These are phyloP conservation scores for Dromius quadrimaculatus DNA, from an alignment of 2,888 invertebrate genomes.

Conservation along the genomic window DNA sequence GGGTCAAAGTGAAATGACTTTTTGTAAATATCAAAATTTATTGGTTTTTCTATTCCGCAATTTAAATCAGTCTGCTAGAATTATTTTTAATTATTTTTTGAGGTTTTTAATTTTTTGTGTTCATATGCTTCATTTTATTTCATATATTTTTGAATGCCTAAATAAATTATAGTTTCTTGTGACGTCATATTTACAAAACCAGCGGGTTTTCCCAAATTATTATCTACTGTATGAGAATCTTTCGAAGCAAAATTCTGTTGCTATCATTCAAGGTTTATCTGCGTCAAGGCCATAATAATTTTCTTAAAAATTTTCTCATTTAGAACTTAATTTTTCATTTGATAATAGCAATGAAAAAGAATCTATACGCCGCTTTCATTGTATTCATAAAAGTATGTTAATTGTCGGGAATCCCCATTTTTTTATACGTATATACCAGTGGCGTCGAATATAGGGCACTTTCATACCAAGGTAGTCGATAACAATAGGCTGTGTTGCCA, in stretches of 20 bases:
- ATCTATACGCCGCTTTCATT: constrained; percentile 26
- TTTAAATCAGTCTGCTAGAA: neutral
- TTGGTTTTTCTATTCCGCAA: neutral
- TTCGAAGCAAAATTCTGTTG: constrained; percentile 24
- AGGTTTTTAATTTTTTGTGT: neutral
- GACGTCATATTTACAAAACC: constrained; percentile 40
- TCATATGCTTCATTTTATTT: neutral
- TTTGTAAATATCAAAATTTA: constrained; percentile 3
- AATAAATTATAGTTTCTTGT: constrained; percentile 33
- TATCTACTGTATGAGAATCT: constrained; percentile 35
- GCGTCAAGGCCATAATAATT: constrained; percentile 18
- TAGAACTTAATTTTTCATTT: neutral
- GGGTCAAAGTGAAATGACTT: neutral
- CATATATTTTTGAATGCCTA: constrained; percentile 5
- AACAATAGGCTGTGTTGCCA: constrained; percentile 12
- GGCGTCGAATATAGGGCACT: constrained; percentile 1
- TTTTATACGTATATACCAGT: constrained; percentile 22
- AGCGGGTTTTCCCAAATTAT: constrained; percentile 43
- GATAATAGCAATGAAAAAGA: constrained; percentile 6
- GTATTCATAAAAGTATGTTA: constrained; percentile 13
- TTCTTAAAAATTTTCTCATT: constrained; percentile 22
- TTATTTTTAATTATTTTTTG: neutral
- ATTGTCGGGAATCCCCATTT: constrained; percentile 38
- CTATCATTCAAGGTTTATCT: constrained; percentile 34
- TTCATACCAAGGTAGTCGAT: constrained; percentile 3